These are phyloP conservation scores for Bovichtus variegatus DNA, from an alignment of 2,797 vertebrate species.

Conservation along the genomic window DNA sequence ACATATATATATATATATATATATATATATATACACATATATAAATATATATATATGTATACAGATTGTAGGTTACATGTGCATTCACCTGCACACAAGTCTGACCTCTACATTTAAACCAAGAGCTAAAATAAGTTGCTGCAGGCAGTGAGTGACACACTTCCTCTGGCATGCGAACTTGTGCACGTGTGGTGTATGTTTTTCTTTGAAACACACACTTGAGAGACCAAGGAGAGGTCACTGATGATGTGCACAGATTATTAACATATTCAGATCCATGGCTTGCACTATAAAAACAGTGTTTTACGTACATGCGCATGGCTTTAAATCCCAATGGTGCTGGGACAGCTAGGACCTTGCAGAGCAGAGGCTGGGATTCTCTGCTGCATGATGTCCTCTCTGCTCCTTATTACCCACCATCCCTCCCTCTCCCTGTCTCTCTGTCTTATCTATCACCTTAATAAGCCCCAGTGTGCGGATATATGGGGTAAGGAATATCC, in stretches of 20 bases:
- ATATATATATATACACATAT: neutral
- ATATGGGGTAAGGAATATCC: neutral
- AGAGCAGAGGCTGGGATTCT: constrained; percentile 13
- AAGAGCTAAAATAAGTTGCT: constrained; percentile 18
- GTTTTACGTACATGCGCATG: neutral
- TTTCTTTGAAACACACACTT: constrained; percentile 6
- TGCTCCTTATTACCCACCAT: constrained; percentile 23
- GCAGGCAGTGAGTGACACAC: constrained; percentile 21
- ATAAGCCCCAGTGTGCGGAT: constrained; percentile 28
- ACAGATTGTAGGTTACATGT: neutral
- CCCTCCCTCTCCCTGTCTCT: neutral
- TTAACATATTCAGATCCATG: constrained; percentile 16
- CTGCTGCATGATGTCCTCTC: constrained; percentile 16
- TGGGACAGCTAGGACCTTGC: constrained; percentile 28
- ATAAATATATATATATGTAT: neutral
- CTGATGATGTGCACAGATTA: constrained; percentile 15
- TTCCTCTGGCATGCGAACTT: neutral
- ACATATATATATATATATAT: neutral
- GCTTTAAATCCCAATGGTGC: neutral
- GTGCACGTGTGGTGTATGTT: neutral
- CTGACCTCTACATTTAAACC: constrained; percentile 7
- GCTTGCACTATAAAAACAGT: neutral
- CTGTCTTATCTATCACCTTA: constrained; percentile 37
- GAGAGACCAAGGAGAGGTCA: constrained; percentile 2
- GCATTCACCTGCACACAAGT: neutral